These are phyloP conservation scores for Candoia aspera DNA, from an alignment of 2,113 vertebrate species.

Conservation along the genomic window DNA sequence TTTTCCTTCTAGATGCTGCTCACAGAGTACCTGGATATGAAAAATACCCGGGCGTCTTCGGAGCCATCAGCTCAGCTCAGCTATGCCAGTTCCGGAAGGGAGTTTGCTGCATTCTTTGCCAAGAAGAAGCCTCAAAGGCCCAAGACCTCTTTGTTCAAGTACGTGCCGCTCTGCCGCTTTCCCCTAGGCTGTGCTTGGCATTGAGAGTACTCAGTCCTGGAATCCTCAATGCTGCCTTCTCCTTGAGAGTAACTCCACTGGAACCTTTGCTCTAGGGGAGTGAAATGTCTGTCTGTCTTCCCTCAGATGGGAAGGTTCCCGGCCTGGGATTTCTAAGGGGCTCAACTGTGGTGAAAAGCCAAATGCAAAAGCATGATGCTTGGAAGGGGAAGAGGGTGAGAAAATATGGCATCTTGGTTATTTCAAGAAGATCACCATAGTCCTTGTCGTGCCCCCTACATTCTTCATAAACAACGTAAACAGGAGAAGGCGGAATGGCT, in stretches of 20 bases:
- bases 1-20: slow-evolving; percentile 83
- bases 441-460: too few relatives aligned
- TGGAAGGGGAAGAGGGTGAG: neutral
- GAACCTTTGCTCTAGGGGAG: neutral
- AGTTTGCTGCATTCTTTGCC: slow-evolving; percentile 95
- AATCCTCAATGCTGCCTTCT: fast-evolving
- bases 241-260: fast-evolving
- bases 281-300: neutral
- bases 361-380: neutral
- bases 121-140: slow-evolving; percentile 95
- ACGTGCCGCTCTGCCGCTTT: slow-evolving; percentile 47
- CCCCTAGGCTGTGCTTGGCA: neutral
- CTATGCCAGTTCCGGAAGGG: slow-evolving; percentile 92
- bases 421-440: too few relatives aligned
- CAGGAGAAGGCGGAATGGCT: too few relatives aligned
- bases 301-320: neutral
- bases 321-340: too few relatives aligned
- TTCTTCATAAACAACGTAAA: too few relatives aligned
- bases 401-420: neutral
- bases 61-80: slow-evolving; percentile 91
- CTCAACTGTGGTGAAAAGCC: neutral
- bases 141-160: slow-evolving; percentile 96
- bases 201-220: neutral
- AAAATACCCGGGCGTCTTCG: slow-evolving; percentile 90
- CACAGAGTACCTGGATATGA: slow-evolving; percentile 98